Evolutionary conservation across 2,888 invertebrate species (phyloP), one percentile per base, ranked within the genome.

Genomic region (Coronaproctus castanopsis): DNA sequence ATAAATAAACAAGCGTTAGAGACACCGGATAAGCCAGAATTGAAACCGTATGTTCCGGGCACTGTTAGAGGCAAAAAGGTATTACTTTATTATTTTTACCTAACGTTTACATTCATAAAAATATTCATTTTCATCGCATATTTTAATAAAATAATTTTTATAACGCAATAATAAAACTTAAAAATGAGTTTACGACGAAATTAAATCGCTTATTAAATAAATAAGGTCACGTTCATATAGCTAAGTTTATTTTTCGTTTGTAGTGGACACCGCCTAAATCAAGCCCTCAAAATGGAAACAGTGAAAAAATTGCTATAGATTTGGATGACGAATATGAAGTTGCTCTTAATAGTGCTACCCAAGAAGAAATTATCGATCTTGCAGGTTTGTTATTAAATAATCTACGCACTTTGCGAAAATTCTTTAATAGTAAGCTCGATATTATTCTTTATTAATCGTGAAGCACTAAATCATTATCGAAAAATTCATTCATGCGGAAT

Each of bases 1-100:
- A 89, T 96, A 68, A 96, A 97, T 74, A 95, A 95, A 74, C 90
- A 95, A 72, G 97, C 97, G n/a, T 76, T 92, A 67, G 93, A 93
- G 74, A 93, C 97, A 61, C 95, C 96, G 56, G 98, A 99, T 75
- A 81, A 86, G 79, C 96, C 96, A 2, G 97, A 98, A 73, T 76
- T 84, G 62, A 92, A 96, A 73, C 95, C 96, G 10, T 98, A 80
- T 72, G 86, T 91, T 48, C 79, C 92, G 66, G 95, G 95, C 63
- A 83, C 84, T 61, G 79, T 92, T 65, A 78, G 95, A 73, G 97
- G 97, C 72, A 87, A 87, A 74, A 91, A 90, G 78, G 85, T 85
- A 71, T n/a, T n/a, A n/a, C n/a, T n/a, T n/a, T n/a, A n/a, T n/a
- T n/a, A n/a, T n/a, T n/a, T n/a, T n/a, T n/a, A n/a, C n/a, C n/a